Evolutionary conservation across 2,797 vertebrate species (phyloP), one percentile per base, ranked within the genome.

Genomic region (Clarias pachynema): DNA sequence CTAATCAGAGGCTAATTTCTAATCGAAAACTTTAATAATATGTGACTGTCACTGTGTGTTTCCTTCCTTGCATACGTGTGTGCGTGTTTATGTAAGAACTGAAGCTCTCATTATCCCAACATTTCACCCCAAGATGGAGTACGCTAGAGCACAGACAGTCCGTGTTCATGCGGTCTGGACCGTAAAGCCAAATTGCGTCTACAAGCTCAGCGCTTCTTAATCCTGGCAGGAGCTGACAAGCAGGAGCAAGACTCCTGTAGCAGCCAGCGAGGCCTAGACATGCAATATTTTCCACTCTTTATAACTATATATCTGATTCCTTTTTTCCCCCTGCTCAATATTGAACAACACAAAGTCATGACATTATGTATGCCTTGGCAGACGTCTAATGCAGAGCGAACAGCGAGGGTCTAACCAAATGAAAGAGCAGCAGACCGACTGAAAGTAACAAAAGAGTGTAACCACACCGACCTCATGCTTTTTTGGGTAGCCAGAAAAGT

Each of bases 281-380:
- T 88, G 87, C 86, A 88, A 89, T 91, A 86, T 92, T 93, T 94
- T 92, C 91, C 91, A 92, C 87, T 92, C 89, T 93, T 92, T 92
- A 91, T 92, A 92, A 91, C 77, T 73, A 15, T 79, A 84, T 86
- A 92, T 86, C 77, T 83, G 72, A 85, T 82, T 57, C 59, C 40
- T 68, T 82, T 84, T 83, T 87, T 59, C 53, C 80, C 65, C 70
- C 78, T 86, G 63, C 80, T 83, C 90, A 89, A 77, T 78, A 87
- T 86, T 87, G 89, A 93, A 93, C 90, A 93, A 91, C 88, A 89
- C 86, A 91, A 91, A 91, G 92, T 94, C 92, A 92, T 93, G 92
- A 93, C 91, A 94, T 92, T 91, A 89, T 92, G 87, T 90, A 89
- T 90, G 89, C 86, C 88, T 90, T 92, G 92, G 93, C 92, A 59